Base-by-base conservation (phyloP, 2,888 invertebrate species). In the Polymixis lichenea region DNA sequence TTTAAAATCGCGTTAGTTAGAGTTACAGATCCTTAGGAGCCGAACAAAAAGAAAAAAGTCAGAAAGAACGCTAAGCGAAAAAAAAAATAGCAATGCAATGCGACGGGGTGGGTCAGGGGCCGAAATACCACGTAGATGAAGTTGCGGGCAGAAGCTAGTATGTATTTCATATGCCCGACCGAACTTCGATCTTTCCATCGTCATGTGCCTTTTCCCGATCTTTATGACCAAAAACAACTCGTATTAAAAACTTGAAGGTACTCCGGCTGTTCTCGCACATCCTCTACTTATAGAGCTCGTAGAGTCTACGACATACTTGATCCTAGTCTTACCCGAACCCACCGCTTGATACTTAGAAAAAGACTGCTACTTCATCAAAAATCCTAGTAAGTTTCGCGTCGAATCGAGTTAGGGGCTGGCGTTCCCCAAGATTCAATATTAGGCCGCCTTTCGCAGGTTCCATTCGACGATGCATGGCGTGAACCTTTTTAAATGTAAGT, bases 401-500 rank as follows among this genome's bases (percentile, higher is more conserved):
- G n/a, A 55, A 53, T 32, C 22, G 5, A 51, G 8, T 53, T 38
- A 28, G 28, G 15, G 6, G 15, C 32, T 62, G 32, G 49, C 4
- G 62, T 64, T 25, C 51, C 13, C 9, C 62, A 78, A 51, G 62
- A 28, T n/a, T 56, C 28, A 56, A 43, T 25, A 25, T 25, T 51
- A 28, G 15, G 49, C n/a, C 55, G 22, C 22, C 2, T 53, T 22
- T 19, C 38, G 25, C 51, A 58, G 49, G 19, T 66, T 71, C 8
- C 49, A 32, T 22, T 28, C 11, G 64, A 28, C 8, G 58, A 22
- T 69, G 51, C 53, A n/a, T 25, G 19, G 22, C 25, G 17, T 64
- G 17, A 25, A 64, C 32, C 43, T 32, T 46, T n/a, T 46, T 28
- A 53, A 28, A 53, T 28, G 19, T n/a, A n/a, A n/a, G n/a, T n/a